These are phyloP conservation scores for Chloroceryle aenea DNA, from an alignment of 2,113 vertebrate genomes.

Conservation along the genomic window DNA sequence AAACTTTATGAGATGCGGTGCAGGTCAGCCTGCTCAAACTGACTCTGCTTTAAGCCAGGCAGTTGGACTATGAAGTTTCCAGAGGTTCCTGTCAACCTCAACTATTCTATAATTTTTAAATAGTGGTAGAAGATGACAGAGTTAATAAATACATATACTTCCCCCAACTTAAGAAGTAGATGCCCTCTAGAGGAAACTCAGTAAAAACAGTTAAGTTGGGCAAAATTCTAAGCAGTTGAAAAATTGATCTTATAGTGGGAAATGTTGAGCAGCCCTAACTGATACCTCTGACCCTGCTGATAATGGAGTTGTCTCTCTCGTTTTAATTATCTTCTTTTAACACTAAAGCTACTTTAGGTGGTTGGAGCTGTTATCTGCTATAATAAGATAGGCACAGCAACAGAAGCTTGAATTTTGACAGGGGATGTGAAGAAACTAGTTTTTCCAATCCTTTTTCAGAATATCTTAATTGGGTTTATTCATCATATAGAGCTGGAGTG, in stretches of 20 bases:
- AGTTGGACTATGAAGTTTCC: not conserved
- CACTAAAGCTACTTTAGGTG: not conserved
- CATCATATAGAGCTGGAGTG: not conserved
- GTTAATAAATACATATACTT: not conserved
- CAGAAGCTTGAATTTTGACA: not conserved
- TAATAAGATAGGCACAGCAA: not conserved
- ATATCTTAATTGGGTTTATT: not conserved
- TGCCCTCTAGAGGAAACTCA: not conserved
- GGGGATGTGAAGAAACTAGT: not conserved
- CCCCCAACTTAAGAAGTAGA: not conserved
- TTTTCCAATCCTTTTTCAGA: not conserved
- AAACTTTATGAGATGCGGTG: not conserved
- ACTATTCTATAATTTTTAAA: not conserved
- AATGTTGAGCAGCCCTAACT: not conserved
- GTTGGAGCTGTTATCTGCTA: not conserved
- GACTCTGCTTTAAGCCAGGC: not conserved
- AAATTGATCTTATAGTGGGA: not conserved
- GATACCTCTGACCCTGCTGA: not conserved
- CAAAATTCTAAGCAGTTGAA: not conserved
- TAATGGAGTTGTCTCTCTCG: not conserved
- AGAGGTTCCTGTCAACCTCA: not conserved
- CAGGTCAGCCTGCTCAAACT: not conserved
- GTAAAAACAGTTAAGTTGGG: not conserved
- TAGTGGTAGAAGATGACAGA: not conserved
- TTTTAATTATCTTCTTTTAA: not conserved